Evolutionary conservation across 2,797 vertebrate genomes (phyloP).

Genomic region (Hemitrygon akajei): DNA sequence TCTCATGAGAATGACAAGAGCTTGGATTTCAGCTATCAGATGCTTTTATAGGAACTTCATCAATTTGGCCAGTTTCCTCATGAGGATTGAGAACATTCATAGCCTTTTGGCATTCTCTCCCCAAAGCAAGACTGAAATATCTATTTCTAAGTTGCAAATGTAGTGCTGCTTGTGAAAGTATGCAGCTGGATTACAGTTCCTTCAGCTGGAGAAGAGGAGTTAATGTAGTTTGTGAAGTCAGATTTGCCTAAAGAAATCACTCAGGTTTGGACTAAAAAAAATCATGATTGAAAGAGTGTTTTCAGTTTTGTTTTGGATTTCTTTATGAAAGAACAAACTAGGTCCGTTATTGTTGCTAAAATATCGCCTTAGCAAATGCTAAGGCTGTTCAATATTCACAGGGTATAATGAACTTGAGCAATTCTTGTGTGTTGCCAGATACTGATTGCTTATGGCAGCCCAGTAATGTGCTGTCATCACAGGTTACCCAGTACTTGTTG

Average conservation of each 20-base stretch:
- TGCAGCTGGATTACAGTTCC: no score
- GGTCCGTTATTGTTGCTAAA: neutral
- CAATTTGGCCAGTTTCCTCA: neutral
- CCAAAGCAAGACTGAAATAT: neutral
- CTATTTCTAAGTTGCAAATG: neutral
- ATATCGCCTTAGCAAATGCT: conserved; percentile 49
- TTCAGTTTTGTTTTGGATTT: neutral
- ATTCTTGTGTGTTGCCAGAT: conserved; percentile 53
- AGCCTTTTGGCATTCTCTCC: neutral
- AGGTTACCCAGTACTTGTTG: conserved; percentile 55
- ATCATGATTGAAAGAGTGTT: neutral
- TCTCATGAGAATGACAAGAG: neutral
- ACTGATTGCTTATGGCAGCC: conserved; percentile 64
- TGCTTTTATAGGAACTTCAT: neutral
- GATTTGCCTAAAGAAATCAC: neutral
- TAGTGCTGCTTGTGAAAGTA: neutral
- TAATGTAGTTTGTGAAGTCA: neutral
- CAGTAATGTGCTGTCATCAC: conserved; percentile 65
- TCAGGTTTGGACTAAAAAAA: neutral
- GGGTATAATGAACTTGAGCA: conserved; percentile 49
- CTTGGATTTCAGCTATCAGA: neutral
- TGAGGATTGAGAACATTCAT: neutral
- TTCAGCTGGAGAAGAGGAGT: neutral
- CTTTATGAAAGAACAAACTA: neutral
- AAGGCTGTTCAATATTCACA: conserved; percentile 50